phyloP scores from a whole-genome alignment of 64 coral and sea anemone genomes.

The Pocillopora verrucosa region DNA sequence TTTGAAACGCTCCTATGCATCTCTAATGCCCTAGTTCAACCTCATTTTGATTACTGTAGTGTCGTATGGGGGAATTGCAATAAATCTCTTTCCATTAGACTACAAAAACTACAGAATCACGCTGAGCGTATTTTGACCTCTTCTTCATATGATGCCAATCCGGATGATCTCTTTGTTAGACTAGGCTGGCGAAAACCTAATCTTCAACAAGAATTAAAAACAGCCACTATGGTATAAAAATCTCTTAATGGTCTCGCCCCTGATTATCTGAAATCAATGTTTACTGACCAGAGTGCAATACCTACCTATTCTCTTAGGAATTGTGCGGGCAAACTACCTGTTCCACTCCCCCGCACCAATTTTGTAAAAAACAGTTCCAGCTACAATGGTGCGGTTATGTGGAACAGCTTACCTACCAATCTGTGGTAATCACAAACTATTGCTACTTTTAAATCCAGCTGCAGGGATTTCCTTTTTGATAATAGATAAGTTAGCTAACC shows the following conservation, averaged over 20 bases:
- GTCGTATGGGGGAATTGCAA: constrained; percentile 27
- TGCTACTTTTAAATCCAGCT: constrained; percentile 4
- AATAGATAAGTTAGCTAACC: background rate
- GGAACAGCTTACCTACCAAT: constrained; percentile 34
- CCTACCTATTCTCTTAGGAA: constrained; percentile 28
- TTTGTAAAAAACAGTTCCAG: constrained; percentile 31
- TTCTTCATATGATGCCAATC: constrained; percentile 22
- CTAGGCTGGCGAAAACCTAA: constrained; percentile 23
- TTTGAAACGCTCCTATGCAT: background rate
- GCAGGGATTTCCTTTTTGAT: constrained; percentile 14
- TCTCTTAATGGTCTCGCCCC: constrained; percentile 39
- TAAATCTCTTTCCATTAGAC: constrained; percentile 28
- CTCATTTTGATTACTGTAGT: constrained; percentile 45
- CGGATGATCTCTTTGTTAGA: constrained; percentile 12
- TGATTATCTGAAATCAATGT: constrained; percentile 42
- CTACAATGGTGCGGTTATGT: constrained; percentile 38
- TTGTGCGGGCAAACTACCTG: constrained; percentile 20
- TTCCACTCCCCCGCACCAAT: constrained; percentile 19
- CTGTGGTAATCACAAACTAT: constrained; percentile 11
- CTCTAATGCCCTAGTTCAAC: background rate
- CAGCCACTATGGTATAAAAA: constrained; percentile 43
- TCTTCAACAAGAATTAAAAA: constrained; percentile 18
- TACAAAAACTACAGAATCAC: constrained; percentile 58
- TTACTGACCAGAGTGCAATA: constrained; percentile 19
- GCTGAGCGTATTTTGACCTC: constrained; percentile 4